Percentiles rank a stretch among this genome's conserved stretches.
These are phyloP conservation scores for Chymomyza costata DNA, from an alignment of 1,140 invertebrate species.

Conservation along the genomic window DNA sequence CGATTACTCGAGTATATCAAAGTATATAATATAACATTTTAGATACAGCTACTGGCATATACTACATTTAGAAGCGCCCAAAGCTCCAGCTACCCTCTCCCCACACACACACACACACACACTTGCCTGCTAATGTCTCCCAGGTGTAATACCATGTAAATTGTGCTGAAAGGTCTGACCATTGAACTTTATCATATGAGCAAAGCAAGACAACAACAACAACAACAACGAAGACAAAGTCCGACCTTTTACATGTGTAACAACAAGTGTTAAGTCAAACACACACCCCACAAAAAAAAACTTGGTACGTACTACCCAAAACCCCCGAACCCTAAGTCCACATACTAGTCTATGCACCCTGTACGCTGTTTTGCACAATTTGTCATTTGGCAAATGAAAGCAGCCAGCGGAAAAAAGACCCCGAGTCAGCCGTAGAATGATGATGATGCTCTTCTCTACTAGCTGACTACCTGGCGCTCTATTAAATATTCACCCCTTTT, in stretches of 20 bases:
- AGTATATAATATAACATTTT: too few species aligned
- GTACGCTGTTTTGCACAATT: slow-evolving; percentile 43
- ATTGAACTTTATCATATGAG: slow-evolving; percentile 39
- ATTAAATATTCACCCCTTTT: slow-evolving; percentile 71
- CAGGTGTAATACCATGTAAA: slow-evolving; percentile 50
- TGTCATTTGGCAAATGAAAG: slow-evolving; percentile 53
- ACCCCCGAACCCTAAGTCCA: too few species aligned
- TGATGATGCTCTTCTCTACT: neutral
- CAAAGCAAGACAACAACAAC: slow-evolving; percentile 12
- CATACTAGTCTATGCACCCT: too few species aligned
- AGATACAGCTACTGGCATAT: too few species aligned
- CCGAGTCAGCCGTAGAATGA: too few species aligned
- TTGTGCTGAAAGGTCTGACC: slow-evolving; percentile 57
- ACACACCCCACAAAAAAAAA: slow-evolving; percentile 24
- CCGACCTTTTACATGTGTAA: slow-evolving; percentile 26
- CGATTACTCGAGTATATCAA: too few species aligned
- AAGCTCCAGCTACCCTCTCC: too few species aligned
- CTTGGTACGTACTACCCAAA: neutral
- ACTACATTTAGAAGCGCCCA: too few species aligned
- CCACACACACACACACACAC: too few species aligned
- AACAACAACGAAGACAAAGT: too few species aligned
- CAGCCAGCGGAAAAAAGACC: slow-evolving; percentile 11
- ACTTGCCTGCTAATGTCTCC: slow-evolving; percentile 52
- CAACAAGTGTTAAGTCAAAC: slow-evolving; percentile 63
- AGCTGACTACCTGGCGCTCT: slow-evolving; percentile 36